phyloP scores from a whole-genome alignment of 2,113 vertebrate genomes.

The Atractosteus spatula region DNA sequence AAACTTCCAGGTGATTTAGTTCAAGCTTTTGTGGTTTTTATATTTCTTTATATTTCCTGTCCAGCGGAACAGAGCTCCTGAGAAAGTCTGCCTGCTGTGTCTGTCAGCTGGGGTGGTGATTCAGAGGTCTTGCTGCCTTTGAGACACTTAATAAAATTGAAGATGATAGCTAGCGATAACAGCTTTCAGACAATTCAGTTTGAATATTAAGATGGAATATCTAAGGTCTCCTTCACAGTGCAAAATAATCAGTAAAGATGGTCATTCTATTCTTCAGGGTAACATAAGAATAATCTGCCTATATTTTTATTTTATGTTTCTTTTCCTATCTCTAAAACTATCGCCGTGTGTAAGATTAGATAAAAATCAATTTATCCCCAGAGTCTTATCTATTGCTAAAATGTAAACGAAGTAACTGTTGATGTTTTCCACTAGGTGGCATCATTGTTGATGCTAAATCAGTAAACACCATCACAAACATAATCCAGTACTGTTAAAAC shows the following conservation, averaged over 20 bases:
- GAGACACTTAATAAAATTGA: conserved; percentile 34
- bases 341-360: conserved; percentile 55
- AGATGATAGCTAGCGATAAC: conserved; percentile 54
- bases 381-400: conserved; percentile 30
- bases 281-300: conserved; percentile 53
- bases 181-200: conserved; percentile 37
- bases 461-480: conserved; percentile 9
- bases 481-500: too few relatives aligned
- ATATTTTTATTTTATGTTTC: conserved; percentile 50
- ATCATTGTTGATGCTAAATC: conserved; percentile 36
- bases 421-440: conserved; percentile 62
- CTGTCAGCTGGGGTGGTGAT: conserved; percentile 5
- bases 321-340: conserved; percentile 64
- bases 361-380: conserved; percentile 51
- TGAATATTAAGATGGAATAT: conserved; percentile 50
- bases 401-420: conserved; percentile 12
- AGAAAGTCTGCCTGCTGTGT: too few relatives aligned
- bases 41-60: too few relatives aligned
- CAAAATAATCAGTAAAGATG: conserved; percentile 49
- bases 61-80: too few relatives aligned
- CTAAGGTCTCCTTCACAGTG: conserved; percentile 49
- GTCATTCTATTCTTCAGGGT: conserved; percentile 59
- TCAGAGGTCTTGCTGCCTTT: conserved; percentile 37
- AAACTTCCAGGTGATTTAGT: too few relatives aligned
- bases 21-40: too few relatives aligned